These are phyloP conservation scores for Astyanax mexicanus DNA, from an alignment of 2,797 vertebrate species.

Conservation along the genomic window DNA sequence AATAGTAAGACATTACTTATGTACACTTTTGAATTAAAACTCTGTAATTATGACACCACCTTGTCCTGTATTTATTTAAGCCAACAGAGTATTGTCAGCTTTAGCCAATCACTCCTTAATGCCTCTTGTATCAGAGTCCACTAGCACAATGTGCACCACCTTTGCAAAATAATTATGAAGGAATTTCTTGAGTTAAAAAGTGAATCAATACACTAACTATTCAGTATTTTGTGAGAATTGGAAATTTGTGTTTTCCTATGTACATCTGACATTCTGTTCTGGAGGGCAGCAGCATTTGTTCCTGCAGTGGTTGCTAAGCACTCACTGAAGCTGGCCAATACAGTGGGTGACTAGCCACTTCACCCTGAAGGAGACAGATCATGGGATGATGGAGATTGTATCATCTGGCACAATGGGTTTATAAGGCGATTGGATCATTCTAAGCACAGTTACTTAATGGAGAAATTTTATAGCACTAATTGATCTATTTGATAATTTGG, in stretches of 20 bases:
- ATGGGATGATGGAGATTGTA: slow-evolving; percentile 91
- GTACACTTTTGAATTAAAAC: background rate
- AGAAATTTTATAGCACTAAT: too few relatives aligned
- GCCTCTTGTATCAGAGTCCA: too few relatives aligned
- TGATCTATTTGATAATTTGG: too few relatives aligned
- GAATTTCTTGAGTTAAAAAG: too few relatives aligned
- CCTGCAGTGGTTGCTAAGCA: slow-evolving; percentile 90
- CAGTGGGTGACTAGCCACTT: slow-evolving; percentile 82
- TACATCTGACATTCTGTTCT: slow-evolving; percentile 6
- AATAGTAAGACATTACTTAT: background rate
- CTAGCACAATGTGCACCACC: too few relatives aligned
- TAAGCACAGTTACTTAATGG: too few relatives aligned
- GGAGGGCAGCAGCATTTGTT: slow-evolving; percentile 90
- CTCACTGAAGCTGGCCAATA: slow-evolving; percentile 88
- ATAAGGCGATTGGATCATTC: too few relatives aligned
- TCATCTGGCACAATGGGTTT: slow-evolving; percentile 84
- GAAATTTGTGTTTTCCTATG: background rate
- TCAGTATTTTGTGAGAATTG: too few relatives aligned
- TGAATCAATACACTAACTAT: too few relatives aligned
- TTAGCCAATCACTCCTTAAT: background rate
- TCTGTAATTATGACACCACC: background rate
- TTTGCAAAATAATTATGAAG: background rate
- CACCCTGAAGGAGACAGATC: slow-evolving; percentile 94
- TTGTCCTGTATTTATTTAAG: background rate
- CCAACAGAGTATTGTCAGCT: background rate